Evolutionary conservation across 2,797 vertebrate genomes (phyloP), one percentile per base, ranked within the genome.

Genomic region (Myotis findleyi): DNA sequence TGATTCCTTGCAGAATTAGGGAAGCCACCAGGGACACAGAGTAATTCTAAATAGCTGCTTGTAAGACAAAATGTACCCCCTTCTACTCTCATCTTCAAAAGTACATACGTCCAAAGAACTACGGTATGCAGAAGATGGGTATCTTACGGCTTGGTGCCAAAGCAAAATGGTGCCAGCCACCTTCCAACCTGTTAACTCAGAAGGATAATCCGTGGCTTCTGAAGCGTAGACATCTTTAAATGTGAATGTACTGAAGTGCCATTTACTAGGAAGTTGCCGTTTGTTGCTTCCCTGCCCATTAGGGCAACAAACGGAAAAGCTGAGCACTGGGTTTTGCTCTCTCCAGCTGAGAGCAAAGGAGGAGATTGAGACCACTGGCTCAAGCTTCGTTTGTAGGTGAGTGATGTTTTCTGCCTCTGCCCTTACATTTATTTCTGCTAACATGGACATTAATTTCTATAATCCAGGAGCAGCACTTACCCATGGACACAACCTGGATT

Each of bases 401-500:
- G 3, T 81, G 44, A 25, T 72, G 3, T 77, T 85, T 84, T 49
- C 14, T 53, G 77, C 33, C 66, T 83, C 72, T 89, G 47, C 25
- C 69, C 85, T 75, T 90, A 64, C 53, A 17, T 20, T 71, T 87
- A 57, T 57, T 87, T 76, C 51, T 77, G 71, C 87, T 44, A 33
- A 73, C 10, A 0, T 3, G 7, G 12, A 13, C 44, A 8, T 69
- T 20, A 12, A 30, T 10, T 55, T 87, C 59, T 79, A 3, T 62
- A 64, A 17, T 55, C 66, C 9, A 13, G 30, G n/a, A 86, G 33
- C 5, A 73, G 0, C 0, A 87, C 95, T 98, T 97, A 99, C 99
- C 98, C 98, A 97, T 98, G 12, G 99, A 99, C 76, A 99, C 97
- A 55, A 99, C 51, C 30, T 98, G 98, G 96, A 99, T 99, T 2